Evolutionary conservation across 2,888 invertebrate genomes (phyloP).

Genomic region (Lathronympha strigana): DNA sequence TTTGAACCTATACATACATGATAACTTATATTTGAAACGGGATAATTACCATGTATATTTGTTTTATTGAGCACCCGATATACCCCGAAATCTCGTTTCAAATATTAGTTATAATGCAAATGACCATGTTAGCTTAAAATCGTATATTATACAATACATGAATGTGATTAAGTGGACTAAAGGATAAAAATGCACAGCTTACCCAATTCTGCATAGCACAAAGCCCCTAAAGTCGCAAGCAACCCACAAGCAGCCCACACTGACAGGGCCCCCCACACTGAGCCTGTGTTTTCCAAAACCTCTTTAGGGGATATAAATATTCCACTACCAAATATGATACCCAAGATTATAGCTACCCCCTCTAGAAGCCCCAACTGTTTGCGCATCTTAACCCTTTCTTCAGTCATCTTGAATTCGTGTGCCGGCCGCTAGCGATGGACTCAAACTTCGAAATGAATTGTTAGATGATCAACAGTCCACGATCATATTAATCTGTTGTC

Average conservation of each 20-base stretch:
- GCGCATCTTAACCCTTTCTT: conserved; percentile 90
- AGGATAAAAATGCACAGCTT: conserved; percentile 48
- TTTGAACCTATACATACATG: too few relatives aligned
- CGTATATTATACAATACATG: too few relatives aligned
- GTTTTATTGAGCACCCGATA: too few relatives aligned
- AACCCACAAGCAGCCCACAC: conserved; percentile 96
- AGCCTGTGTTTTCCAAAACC: conserved; percentile 94
- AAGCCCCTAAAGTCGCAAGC: conserved; percentile 95
- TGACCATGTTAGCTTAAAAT: too few relatives aligned
- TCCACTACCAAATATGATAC: conserved; percentile 97
- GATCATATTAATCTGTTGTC: conserved; percentile 45
- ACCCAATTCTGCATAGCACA: conserved; percentile 98
- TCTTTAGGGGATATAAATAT: conserved; percentile 98
- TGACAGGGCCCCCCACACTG: conserved; percentile 93
- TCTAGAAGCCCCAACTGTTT: conserved; percentile 95
- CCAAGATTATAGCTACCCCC: conserved; percentile 96
- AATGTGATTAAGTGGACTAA: too few relatives aligned
- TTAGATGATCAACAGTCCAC: not conserved
- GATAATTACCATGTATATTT: too few relatives aligned
- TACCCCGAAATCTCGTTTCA: too few relatives aligned
- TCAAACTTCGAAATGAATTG: conserved; percentile 5
- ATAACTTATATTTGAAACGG: too few relatives aligned
- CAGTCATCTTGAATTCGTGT: conserved; percentile 57
- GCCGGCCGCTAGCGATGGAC: not conserved
- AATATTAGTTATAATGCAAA: too few relatives aligned